These are phyloP conservation scores for Tinea trinotella DNA, from an alignment of 2,888 invertebrate genomes.

Conservation along the genomic window DNA sequence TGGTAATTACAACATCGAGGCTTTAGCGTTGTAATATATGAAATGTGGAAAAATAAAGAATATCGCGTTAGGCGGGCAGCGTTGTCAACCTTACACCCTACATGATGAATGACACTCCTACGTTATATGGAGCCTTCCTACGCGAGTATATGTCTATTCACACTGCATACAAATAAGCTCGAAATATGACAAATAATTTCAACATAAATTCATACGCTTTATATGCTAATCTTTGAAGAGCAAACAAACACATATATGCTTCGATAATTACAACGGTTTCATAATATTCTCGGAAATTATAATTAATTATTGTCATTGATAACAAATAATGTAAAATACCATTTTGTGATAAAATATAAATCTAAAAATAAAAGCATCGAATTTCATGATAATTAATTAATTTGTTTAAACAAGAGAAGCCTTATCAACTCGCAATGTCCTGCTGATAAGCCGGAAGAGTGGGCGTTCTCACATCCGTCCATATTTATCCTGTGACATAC, in stretches of 20 bases:
- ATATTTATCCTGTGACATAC: not conserved
- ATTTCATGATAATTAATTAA: too few species aligned
- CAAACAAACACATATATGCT: not conserved
- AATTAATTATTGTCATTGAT: too few species aligned
- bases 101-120: conserved; percentile 10
- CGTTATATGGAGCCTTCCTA: not conserved
- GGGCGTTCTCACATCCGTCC: conserved; percentile 12
- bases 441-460: conserved; percentile 9
- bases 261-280: too few species aligned
- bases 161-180: conserved; percentile 4
- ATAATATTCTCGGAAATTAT: too few species aligned
- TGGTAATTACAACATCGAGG: not conserved
- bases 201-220: not conserved
- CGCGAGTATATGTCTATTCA: not conserved
- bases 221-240: conserved; percentile 2
- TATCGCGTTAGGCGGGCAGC: conserved; percentile 6
- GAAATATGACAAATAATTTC: not conserved
- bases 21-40: not conserved
- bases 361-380: too few species aligned
- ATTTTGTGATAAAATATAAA: too few species aligned
- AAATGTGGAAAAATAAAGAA: conserved; percentile 1
- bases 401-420: not conserved
- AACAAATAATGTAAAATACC: too few species aligned
- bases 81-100: conserved; percentile 10
- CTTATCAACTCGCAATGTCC: conserved; percentile 3